A percentile compares a stretch with the other conserved stretches of the same genome.
phyloP scores from a whole-genome alignment of 2,797 vertebrate genomes.

The Alauda arvensis region DNA sequence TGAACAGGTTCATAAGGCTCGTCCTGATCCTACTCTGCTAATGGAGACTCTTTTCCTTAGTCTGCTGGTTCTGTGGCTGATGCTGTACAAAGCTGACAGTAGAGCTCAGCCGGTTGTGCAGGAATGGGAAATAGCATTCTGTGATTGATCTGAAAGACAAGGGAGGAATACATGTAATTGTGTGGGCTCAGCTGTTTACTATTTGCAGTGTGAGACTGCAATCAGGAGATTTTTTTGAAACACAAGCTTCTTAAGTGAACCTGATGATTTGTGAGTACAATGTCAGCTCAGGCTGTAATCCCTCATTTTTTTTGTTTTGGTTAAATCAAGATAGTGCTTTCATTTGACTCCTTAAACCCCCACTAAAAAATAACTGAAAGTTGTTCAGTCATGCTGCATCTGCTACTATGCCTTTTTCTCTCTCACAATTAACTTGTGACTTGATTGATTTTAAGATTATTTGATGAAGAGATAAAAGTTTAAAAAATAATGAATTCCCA shows the following conservation, averaged over 20 bases:
- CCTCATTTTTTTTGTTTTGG: not conserved
- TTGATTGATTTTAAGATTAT: not conserved
- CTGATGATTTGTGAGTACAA: accelerated
- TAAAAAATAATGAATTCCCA: not conserved
- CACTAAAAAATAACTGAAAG: not conserved
- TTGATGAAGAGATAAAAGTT: not conserved
- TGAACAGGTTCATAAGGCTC: not conserved
- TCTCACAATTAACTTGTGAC: not conserved
- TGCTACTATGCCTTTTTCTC: not conserved
- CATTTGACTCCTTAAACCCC: not conserved
- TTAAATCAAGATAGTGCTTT: not conserved
- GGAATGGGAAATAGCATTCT: not conserved
- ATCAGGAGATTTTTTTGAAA: not conserved
- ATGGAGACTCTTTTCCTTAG: not conserved
- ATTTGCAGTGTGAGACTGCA: not conserved
- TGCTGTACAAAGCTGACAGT: not conserved
- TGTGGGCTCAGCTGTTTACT: not conserved
- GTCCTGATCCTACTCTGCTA: not conserved
- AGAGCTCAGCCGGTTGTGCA: accelerated
- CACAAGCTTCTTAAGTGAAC: not conserved
- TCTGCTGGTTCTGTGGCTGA: not conserved
- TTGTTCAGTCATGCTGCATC: accelerated
- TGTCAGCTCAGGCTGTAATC: not conserved
- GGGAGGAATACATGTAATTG: not conserved
- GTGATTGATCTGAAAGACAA: not conserved